Evolutionary conservation across 2,888 invertebrate genomes (phyloP).

Genomic region (Synergus itoensis): DNA sequence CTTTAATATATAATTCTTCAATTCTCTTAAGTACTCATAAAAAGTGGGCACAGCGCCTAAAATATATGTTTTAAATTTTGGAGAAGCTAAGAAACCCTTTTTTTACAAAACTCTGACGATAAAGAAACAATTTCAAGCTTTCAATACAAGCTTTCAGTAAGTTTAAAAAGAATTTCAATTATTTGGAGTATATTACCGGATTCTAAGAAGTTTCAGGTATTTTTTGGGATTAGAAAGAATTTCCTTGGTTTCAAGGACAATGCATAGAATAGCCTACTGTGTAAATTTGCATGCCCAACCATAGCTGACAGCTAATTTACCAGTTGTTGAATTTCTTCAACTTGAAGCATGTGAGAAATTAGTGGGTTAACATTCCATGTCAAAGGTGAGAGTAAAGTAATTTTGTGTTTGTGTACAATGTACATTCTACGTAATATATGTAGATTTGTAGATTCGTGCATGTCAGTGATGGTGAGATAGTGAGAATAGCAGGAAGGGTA

Average conservation of each 20-base stretch:
- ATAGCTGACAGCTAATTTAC: conserved; percentile 11
- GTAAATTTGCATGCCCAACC: conserved; percentile 6
- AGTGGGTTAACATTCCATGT: conserved; percentile 15
- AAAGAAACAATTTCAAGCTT: too few species aligned
- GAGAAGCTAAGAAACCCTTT: too few species aligned
- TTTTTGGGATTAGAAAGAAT: too few species aligned
- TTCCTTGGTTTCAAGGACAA: neutral
- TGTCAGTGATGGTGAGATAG: conserved; percentile 44
- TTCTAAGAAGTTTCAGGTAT: too few species aligned
- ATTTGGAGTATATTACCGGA: too few species aligned
- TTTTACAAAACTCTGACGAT: too few species aligned
- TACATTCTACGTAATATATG: neutral
- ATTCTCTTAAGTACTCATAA: neutral
- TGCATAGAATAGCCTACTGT: neutral
- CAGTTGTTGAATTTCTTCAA: neutral
- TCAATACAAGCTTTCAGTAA: too few species aligned
- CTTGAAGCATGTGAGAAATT: conserved; percentile 39
- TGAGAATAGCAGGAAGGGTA: conserved; percentile 55
- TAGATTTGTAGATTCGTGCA: neutral
- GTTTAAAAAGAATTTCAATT: too few species aligned
- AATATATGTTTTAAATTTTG: too few species aligned
- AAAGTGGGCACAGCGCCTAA: neutral
- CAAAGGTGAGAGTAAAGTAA: conserved; percentile 9
- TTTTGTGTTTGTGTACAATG: neutral
- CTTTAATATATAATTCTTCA: neutral